A percentile compares a stretch with the other conserved stretches of the same genome.
Evolutionary conservation across 92 coral and sea anemone species (phyloP).

Genomic region (Hydrozoanthus gracilis): DNA sequence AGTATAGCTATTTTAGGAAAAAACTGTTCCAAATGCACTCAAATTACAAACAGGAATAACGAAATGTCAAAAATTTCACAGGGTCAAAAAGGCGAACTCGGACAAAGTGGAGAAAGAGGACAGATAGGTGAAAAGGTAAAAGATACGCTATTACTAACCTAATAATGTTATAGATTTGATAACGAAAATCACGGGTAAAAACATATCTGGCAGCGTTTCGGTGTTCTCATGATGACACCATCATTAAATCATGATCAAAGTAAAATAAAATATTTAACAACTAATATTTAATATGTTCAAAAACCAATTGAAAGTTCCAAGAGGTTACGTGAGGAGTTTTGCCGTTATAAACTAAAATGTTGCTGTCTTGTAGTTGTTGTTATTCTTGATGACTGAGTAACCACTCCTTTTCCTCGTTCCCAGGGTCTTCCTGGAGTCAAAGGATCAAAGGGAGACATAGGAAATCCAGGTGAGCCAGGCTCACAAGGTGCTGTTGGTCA

Average conservation of each 20-base stretch:
- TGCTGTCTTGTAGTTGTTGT: not conserved
- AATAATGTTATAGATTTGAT: not conserved
- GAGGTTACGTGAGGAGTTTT: too few species aligned
- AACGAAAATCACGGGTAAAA: not conserved
- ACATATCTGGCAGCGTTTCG: not conserved
- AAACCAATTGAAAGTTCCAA: too few species aligned
- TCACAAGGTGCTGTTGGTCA: slow-evolving; percentile 28
- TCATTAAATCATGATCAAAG: too few species aligned
- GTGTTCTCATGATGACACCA: not conserved
- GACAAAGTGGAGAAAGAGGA: slow-evolving; percentile 13
- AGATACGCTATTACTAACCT: not conserved
- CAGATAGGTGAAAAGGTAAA: slow-evolving; percentile 32
- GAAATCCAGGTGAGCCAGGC: slow-evolving; percentile 21
- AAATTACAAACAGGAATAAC: not conserved
- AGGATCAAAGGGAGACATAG: slow-evolving; percentile 20
- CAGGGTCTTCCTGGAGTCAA: slow-evolving; percentile 23
- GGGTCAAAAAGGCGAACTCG: slow-evolving; percentile 34
- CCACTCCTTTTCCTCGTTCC: not conserved
- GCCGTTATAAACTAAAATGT: not conserved
- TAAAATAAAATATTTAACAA: too few species aligned
- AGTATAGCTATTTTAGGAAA: too few species aligned
- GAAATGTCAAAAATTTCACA: not conserved
- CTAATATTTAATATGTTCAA: too few species aligned
- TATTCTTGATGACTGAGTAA: not conserved
- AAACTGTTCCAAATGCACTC: not conserved